phyloP scores from a whole-genome alignment of 2,888 invertebrate genomes.

The Mythimna lalbum region DNA sequence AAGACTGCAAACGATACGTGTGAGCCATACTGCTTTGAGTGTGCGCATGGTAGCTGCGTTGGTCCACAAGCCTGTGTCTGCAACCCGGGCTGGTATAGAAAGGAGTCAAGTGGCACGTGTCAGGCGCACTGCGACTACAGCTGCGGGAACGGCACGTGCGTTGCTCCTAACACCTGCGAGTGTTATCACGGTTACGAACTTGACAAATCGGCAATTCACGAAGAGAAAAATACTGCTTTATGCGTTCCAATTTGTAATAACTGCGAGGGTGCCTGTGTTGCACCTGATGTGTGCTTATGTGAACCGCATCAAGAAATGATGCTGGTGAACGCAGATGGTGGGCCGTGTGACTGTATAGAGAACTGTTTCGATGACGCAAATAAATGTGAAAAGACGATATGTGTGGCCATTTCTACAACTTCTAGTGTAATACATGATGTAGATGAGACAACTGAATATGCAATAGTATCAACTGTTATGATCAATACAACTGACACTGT shows the following conservation, averaged over 20 bases:
- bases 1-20: slow-evolving; percentile 31
- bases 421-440: background rate
- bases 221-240: background rate
- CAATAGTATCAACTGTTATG: background rate
- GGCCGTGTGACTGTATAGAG: slow-evolving; percentile 51
- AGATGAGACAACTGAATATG: background rate
- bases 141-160: slow-evolving; percentile 68
- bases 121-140: slow-evolving; percentile 60
- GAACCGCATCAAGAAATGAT: slow-evolving; percentile 32
- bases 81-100: slow-evolving; percentile 62
- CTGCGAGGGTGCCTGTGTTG: slow-evolving; percentile 59
- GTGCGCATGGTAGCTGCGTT: slow-evolving; percentile 63
- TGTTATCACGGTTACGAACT: slow-evolving; percentile 62
- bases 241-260: slow-evolving; percentile 60
- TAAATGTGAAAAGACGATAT: slow-evolving; percentile 58
- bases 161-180: slow-evolving; percentile 65
- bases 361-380: slow-evolving; percentile 35
- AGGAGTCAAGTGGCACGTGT: slow-evolving; percentile 49
- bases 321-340: slow-evolving; percentile 36
- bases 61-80: slow-evolving; percentile 63
- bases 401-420: slow-evolving; percentile 30
- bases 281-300: slow-evolving; percentile 60
- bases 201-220: background rate
- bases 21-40: slow-evolving; percentile 62
- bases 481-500: background rate